Evolutionary conservation across 2,888 invertebrate genomes (phyloP).

Genomic region (Drosophila antonietae): DNA sequence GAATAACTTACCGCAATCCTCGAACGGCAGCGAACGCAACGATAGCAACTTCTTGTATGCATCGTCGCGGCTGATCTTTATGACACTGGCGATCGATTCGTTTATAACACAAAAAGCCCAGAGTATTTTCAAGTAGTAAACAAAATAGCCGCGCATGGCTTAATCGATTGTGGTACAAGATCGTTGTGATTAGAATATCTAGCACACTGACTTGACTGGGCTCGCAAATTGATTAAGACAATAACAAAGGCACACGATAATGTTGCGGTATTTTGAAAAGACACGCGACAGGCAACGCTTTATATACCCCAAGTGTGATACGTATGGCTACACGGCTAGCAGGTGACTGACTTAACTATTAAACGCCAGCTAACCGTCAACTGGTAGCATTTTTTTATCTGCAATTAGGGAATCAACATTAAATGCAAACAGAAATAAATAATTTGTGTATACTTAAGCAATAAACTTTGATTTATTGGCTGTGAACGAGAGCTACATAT

Average conservation of each 20-base stretch:
- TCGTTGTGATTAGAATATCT: conserved; percentile 57
- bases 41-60: conserved; percentile 51
- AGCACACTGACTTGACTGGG: conserved; percentile 25
- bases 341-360: conserved; percentile 51
- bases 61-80: conserved; percentile 29
- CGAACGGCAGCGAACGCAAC: conserved; percentile 71
- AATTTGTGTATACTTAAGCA: conserved; percentile 50
- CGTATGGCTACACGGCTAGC: conserved; percentile 49
- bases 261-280: conserved; percentile 9
- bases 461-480: conserved; percentile 70
- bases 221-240: conserved; percentile 36
- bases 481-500: conserved; percentile 17
- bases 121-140: conserved; percentile 68
- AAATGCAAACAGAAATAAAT: conserved; percentile 51
- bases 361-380: conserved; percentile 10
- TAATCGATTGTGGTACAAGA: conserved; percentile 44
- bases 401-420: conserved; percentile 22
- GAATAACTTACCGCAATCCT: conserved; percentile 79
- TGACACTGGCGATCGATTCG: conserved; percentile 23
- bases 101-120: conserved; percentile 42
- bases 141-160: conserved; percentile 58
- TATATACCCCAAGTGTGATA: conserved; percentile 34
- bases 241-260: conserved; percentile 57
- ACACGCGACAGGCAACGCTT: conserved; percentile 15
- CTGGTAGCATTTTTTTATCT: conserved; percentile 24